Percentiles rank a stretch among this genome's conserved stretches.
Evolutionary conservation across 2,888 invertebrate genomes (phyloP).

Genomic region (Tiliacea aurago): DNA sequence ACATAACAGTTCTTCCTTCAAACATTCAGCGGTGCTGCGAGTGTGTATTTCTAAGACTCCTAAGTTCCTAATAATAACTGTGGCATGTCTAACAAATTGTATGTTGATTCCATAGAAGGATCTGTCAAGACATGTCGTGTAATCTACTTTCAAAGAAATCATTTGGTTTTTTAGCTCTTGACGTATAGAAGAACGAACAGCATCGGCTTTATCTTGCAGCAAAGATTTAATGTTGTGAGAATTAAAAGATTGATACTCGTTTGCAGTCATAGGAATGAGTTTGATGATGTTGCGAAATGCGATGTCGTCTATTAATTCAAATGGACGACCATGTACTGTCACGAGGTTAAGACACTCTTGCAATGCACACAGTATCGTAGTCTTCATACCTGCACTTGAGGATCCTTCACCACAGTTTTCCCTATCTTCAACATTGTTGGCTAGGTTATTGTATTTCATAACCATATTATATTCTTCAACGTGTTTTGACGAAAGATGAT

Average conservation of each 20-base stretch:
- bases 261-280: neutral
- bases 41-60: neutral
- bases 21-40: conserved; percentile 5
- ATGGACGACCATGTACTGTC: conserved; percentile 1
- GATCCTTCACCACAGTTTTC: neutral
- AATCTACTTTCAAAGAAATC: conserved; percentile 2
- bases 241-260: neutral
- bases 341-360: neutral
- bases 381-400: neutral
- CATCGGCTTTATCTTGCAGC: neutral
- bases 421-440: neutral
- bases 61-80: conserved; percentile 1
- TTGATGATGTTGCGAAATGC: neutral
- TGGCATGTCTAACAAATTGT: neutral
- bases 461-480: conserved; percentile 2
- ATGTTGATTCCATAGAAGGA: neutral
- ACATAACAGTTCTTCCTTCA: neutral
- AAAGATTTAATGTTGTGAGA: neutral
- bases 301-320: neutral
- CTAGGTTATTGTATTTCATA: neutral
- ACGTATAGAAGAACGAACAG: neutral
- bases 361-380: neutral
- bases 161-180: neutral
- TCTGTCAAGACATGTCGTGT: neutral
- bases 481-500: conserved; percentile 8